Conservation (phyloP, 2,797 vertebrate genomes). For the Uromys caudimaculatus region DNA sequence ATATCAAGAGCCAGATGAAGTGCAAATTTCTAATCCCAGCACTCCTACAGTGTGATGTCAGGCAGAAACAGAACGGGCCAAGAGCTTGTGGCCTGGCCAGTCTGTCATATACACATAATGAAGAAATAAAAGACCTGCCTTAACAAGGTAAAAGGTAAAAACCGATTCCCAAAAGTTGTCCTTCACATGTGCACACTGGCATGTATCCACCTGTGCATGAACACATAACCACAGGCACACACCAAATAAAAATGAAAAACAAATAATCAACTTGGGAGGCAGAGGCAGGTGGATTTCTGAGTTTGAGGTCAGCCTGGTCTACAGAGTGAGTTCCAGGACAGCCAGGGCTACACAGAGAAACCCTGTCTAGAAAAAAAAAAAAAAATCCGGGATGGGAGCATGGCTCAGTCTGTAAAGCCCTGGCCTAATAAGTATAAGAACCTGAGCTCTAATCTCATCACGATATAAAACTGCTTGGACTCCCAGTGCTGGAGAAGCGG, state of each 20-base stretch:
- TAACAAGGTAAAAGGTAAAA: neutral
- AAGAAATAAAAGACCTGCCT: neutral
- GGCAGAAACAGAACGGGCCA: neutral
- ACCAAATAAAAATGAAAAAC: neutral
- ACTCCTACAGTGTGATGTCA: neutral
- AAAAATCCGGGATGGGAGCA: too few relatives aligned
- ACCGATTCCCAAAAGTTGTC: neutral
- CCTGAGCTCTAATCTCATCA: neutral
- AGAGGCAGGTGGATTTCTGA: too few relatives aligned
- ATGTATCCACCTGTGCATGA: neutral
- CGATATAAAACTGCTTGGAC: neutral
- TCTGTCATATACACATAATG: neutral
- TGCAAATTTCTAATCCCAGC: neutral
- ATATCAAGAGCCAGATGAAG: neutral
- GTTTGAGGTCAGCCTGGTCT: too few relatives aligned
- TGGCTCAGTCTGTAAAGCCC: neutral
- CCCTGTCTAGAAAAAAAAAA: too few relatives aligned
- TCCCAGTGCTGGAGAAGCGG: neutral
- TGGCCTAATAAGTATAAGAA: neutral
- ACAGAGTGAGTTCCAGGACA: too few relatives aligned
- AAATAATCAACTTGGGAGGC: too few relatives aligned
- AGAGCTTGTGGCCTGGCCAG: neutral
- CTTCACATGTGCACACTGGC: neutral
- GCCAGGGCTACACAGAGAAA: too few relatives aligned
- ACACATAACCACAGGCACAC: neutral